phyloP scores from a whole-genome alignment of 2,888 invertebrate species.

The Meandrusa payeni region DNA sequence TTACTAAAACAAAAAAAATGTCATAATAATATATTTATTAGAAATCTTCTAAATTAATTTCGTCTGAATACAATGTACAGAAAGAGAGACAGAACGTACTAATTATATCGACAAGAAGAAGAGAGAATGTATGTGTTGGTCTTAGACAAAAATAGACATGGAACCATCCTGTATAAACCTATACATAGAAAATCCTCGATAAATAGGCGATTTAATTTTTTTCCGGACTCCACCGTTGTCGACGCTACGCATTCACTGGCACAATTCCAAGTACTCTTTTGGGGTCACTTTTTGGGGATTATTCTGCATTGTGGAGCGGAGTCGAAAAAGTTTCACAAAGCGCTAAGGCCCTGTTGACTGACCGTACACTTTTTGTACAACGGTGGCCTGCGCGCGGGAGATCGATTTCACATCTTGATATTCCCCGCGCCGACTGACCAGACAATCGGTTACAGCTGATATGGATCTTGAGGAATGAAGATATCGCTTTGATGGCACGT shows the following conservation, averaged over 20 bases:
- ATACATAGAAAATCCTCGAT: conserved; percentile 46
- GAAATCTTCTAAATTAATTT: no score
- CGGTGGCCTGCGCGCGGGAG: conserved; percentile 37
- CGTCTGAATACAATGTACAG: no score
- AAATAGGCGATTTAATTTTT: conserved; percentile 64
- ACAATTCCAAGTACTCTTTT: conserved; percentile 66
- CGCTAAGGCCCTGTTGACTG: conserved; percentile 65
- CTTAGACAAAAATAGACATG: no score
- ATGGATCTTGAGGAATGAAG: conserved; percentile 40
- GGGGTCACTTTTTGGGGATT: conserved; percentile 80
- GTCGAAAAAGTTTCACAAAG: conserved; percentile 67
- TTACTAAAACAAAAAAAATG: no score
- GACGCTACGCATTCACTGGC: conserved; percentile 49
- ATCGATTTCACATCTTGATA: conserved; percentile 61
- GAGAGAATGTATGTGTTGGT: no score
- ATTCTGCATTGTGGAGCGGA: conserved; percentile 61
- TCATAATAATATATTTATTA: no score
- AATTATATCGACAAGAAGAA: no score
- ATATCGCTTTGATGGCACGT: conserved; percentile 50
- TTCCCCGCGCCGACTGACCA: conserved; percentile 33
- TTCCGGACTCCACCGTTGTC: conserved; percentile 40
- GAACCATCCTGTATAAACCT: conserved; percentile 42
- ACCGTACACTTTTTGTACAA: conserved; percentile 56
- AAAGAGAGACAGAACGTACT: no score
- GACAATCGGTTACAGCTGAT: conserved; percentile 37